Conservation (phyloP, 2,888 invertebrate genomes). For the Eudemis profundana region DNA sequence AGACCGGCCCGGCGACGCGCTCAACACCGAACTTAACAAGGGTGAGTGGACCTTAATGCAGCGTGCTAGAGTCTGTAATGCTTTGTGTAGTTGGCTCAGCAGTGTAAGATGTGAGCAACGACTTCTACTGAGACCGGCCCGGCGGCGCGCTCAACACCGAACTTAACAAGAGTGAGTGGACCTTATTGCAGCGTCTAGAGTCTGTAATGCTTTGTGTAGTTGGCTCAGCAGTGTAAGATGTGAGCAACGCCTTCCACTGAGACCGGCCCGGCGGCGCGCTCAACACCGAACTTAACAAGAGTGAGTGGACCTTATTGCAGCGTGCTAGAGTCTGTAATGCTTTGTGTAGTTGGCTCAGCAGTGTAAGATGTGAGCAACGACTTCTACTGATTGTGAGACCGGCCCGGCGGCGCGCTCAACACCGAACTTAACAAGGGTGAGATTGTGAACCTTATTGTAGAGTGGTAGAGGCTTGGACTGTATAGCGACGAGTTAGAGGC, state of each 20-base stretch:
- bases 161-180: conserved; percentile 54
- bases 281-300: conserved; percentile 54
- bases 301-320: conserved; percentile 74
- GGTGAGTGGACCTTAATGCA: conserved; percentile 65
- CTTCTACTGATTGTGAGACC: conserved; percentile 98
- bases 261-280: conserved; percentile 88
- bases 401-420: conserved; percentile 85
- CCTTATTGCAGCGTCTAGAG: no score
- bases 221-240: no score
- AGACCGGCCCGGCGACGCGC: conserved; percentile 89
- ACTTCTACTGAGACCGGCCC: conserved; percentile 96
- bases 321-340: no score
- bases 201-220: no score
- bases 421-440: conserved; percentile 57
- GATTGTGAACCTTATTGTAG: conserved; percentile 76
- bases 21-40: conserved; percentile 54
- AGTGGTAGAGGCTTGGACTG: no score
- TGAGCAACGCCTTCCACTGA: conserved; percentile 99
- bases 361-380: conserved; percentile 97
- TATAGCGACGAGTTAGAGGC: no score
- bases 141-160: conserved; percentile 77
- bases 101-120: no score
- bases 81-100: no score
- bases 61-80: no score
- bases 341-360: no score